phyloP scores from a whole-genome alignment of 1,140 invertebrate genomes.

The Drosophila nigromelanica region DNA sequence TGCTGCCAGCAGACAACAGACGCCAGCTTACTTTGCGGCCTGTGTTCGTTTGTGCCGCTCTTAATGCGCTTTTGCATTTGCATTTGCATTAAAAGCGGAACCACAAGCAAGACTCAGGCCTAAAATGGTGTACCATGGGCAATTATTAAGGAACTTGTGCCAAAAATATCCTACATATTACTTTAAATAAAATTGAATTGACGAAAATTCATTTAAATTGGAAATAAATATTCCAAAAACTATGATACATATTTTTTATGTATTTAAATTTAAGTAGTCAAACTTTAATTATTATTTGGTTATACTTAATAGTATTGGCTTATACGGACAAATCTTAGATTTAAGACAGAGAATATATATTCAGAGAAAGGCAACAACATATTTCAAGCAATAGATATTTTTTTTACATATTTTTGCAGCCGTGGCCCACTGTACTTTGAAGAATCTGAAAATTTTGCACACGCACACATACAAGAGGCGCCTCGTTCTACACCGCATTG shows the following conservation, averaged over 20 bases:
- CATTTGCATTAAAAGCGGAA: constrained; percentile 77
- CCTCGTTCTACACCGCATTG: constrained; percentile 62
- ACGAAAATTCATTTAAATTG: no score
- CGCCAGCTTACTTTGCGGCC: constrained; percentile 63
- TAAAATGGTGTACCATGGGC: constrained; percentile 50
- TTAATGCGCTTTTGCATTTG: constrained; percentile 72
- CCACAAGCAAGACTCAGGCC: constrained; percentile 32
- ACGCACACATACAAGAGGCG: constrained; percentile 35
- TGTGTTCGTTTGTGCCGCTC: constrained; percentile 60
- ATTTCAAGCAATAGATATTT: not conserved
- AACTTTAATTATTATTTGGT: no score
- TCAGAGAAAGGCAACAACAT: no score
- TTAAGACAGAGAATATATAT: no score
- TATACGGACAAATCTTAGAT: no score
- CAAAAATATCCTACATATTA: not conserved
- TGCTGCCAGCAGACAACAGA: not conserved
- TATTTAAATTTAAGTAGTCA: no score
- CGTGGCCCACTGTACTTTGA: constrained; percentile 38
- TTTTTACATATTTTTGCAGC: not conserved
- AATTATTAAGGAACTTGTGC: no score
- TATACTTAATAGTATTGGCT: no score
- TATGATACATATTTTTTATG: no score
- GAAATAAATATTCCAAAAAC: no score
- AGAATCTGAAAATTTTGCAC: constrained; percentile 34
- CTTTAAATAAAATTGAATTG: no score